Percentiles rank a stretch among this genome's conserved stretches.
Conservation (phyloP, 2,113 vertebrate genomes). For the Menura novaehollandiae region DNA sequence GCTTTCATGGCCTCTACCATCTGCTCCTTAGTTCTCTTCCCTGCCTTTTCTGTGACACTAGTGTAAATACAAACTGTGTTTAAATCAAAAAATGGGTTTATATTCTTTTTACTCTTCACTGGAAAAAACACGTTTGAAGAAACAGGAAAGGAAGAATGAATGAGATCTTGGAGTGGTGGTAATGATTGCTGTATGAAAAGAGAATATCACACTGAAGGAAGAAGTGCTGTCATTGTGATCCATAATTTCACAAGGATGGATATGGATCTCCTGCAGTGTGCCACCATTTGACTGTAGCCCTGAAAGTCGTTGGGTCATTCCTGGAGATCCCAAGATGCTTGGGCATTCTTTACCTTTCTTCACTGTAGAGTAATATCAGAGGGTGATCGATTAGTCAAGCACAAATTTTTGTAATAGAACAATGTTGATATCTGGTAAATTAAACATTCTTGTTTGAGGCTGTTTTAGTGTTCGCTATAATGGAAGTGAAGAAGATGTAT, state of each 20-base stretch:
- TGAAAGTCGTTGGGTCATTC: not conserved
- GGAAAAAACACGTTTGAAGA: not conserved
- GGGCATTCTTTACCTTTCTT: not conserved
- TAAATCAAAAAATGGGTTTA: not conserved
- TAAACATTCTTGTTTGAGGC: not conserved
- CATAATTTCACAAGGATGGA: not conserved
- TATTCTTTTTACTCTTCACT: not conserved
- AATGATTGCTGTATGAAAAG: not conserved
- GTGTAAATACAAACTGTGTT: not conserved
- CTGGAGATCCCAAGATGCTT: not conserved
- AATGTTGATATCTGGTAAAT: not conserved
- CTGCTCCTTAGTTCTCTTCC: not conserved
- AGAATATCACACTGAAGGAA: not conserved
- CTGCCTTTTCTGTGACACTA: not conserved
- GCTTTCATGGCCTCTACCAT: not conserved
- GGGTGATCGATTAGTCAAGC: not conserved
- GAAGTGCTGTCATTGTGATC: not conserved
- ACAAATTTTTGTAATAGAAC: not conserved
- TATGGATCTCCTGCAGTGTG: not conserved
- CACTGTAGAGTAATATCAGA: not conserved
- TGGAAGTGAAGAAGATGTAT: not conserved
- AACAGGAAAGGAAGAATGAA: not conserved
- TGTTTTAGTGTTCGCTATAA: not conserved
- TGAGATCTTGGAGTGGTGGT: not conserved
- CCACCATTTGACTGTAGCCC: not conserved